Evolutionary conservation across 2,888 invertebrate species (phyloP).

Genomic region (Tenthredo livida): DNA sequence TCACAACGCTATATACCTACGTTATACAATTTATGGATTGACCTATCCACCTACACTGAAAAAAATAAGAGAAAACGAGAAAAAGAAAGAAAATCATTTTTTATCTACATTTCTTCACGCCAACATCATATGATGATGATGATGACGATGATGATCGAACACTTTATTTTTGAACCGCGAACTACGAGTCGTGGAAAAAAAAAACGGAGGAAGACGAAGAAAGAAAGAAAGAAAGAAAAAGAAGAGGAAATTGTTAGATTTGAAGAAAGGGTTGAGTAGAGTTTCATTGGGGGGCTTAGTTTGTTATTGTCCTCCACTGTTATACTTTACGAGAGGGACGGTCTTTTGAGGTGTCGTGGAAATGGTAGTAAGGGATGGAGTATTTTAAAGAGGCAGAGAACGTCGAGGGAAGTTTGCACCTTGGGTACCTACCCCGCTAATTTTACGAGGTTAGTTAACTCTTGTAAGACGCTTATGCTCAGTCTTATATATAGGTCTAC

Average conservation of each 20-base stretch:
- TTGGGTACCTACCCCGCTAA: slow-evolving; percentile 32
- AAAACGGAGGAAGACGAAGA: neutral
- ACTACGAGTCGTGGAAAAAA: neutral
- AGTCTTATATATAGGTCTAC: slow-evolving; percentile 54
- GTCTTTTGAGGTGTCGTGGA: slow-evolving; percentile 6
- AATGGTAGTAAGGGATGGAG: neutral
- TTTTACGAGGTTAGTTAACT: slow-evolving; percentile 71
- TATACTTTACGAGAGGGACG: neutral
- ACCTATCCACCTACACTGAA: neutral
- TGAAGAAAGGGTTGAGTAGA: neutral
- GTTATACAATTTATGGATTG: neutral
- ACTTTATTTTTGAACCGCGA: neutral
- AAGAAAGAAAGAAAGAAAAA: neutral
- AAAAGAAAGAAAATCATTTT: neutral
- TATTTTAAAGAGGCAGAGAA: slow-evolving; percentile 36
- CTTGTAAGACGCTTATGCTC: slow-evolving; percentile 67
- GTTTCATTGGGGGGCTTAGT: neutral
- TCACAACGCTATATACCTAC: neutral
- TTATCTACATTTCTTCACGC: neutral
- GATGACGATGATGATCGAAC: neutral
- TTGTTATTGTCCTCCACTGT: slow-evolving; percentile 15
- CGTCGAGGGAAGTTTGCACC: slow-evolving; percentile 47
- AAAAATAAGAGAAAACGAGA: neutral
- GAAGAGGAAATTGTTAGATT: neutral
- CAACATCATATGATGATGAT: neutral